These are phyloP conservation scores for Melanotaenia maccullochi DNA, from an alignment of 2,797 vertebrate species.

Conservation along the genomic window DNA sequence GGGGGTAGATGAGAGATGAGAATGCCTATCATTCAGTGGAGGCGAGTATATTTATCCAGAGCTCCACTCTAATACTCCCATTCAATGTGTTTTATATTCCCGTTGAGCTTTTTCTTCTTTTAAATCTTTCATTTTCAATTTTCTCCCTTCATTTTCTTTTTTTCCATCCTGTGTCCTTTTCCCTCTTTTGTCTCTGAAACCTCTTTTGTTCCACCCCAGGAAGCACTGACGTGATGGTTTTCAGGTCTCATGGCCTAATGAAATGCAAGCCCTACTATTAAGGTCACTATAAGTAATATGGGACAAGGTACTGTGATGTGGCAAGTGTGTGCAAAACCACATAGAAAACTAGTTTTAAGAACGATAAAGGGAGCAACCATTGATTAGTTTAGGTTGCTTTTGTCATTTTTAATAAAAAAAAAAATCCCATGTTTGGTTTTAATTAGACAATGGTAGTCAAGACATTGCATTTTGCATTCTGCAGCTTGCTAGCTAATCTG, in stretches of 20 bases:
- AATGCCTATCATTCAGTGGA: constrained; percentile 69
- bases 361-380: background rate
- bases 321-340: background rate
- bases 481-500: background rate
- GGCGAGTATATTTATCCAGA: constrained; percentile 72
- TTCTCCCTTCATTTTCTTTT: constrained; percentile 12
- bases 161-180: constrained; percentile 1
- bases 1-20: constrained; percentile 65
- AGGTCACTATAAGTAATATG: background rate
- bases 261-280: background rate
- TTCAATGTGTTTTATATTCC: constrained; percentile 32
- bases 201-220: background rate
- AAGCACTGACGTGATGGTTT: constrained; percentile 4
- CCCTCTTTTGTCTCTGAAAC: constrained; percentile 13
- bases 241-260: background rate
- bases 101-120: constrained; percentile 38
- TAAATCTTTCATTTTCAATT: constrained; percentile 53
- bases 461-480: background rate
- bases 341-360: no score
- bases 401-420: background rate
- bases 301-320: background rate
- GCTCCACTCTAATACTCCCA: constrained; percentile 44
- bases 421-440: background rate
- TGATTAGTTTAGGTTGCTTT: background rate
- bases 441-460: background rate